A percentile compares a stretch with the other conserved stretches of the same genome.
Evolutionary conservation across 2,888 invertebrate species (phyloP).

Genomic region (Patella depressa): DNA sequence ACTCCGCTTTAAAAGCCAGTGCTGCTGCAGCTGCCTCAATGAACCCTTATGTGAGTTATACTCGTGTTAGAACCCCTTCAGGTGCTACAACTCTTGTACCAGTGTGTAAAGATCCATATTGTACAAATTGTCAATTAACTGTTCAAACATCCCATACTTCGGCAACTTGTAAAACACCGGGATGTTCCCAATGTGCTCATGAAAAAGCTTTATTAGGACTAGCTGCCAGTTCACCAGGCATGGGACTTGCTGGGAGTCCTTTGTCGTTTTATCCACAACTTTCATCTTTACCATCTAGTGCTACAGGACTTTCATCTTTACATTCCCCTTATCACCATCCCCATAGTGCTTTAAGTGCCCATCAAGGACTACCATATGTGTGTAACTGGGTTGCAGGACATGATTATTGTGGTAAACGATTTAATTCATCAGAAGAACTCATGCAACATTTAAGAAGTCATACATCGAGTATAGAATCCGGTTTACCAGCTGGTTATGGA

Average conservation of each 20-base stretch:
- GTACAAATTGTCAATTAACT: constrained; percentile 93
- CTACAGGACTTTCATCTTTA: constrained; percentile 56
- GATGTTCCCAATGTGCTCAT: constrained; percentile 96
- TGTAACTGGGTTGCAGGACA: constrained; percentile 95
- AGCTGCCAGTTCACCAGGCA: constrained; percentile 37
- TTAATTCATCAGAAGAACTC: constrained; percentile 91
- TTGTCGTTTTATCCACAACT: constrained; percentile 54
- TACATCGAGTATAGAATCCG: constrained; percentile 75
- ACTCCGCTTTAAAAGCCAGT: constrained; percentile 66
- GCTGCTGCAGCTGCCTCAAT: constrained; percentile 78
- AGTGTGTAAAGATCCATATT: constrained; percentile 96
- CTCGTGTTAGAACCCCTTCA: constrained; percentile 90
- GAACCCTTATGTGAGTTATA: constrained; percentile 90
- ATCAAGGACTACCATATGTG: constrained; percentile 73
- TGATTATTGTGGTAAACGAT: constrained; percentile 92
- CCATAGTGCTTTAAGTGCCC: constrained; percentile 51
- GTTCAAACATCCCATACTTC: constrained; percentile 77
- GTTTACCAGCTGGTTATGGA: constrained; percentile 60
- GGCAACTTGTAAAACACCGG: constrained; percentile 87
- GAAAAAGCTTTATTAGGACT: constrained; percentile 74
- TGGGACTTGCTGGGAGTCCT: constrained; percentile 54
- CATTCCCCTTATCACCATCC: constrained; percentile 51
- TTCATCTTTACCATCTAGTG: constrained; percentile 48
- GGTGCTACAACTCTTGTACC: constrained; percentile 87
- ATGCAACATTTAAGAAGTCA: constrained; percentile 93